Evolutionary conservation across 2,888 invertebrate species (phyloP), one percentile per base, ranked within the genome.

Genomic region (Prosopocoilus inquinatus): DNA sequence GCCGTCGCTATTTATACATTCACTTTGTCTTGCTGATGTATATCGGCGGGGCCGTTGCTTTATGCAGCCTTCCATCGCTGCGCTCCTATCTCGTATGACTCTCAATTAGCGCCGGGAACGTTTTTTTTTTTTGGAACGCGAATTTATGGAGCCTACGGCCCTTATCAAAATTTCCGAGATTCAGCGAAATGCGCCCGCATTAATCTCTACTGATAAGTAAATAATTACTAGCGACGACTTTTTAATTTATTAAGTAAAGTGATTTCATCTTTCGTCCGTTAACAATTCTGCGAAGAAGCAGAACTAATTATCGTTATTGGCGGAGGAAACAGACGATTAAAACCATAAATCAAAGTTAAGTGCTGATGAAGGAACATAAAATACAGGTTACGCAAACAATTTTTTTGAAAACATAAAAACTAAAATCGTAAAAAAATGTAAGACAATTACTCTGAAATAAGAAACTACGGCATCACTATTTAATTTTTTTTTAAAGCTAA

Each of bases 31-130:
- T 50, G 57, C 68, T 69, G 72, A 72, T 72, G 68, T 67, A 68
- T 71, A 73, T 72, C 72, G 61, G 58, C 61, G 64, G 59, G 43
- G 57, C 48, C 62, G 51, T 58, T 64, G 57, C 53, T 59, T 59
- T 46, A 52, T 36, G 41, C 44, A 45, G 43, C 32, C 51, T 15
- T 15, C 33, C 53, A n/a, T 20, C 39, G 34, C 47, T 41, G 15
- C 39, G 13, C 50, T 35, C 38, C 59, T 66, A 67, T 71, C 69
- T 70, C 70, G 63, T 64, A 64, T 64, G 67, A 67, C 69, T 69
- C 65, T 68, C 71, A 72, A 72, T 72, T 72, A 72, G 70, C 65
- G 64, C 64, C 64, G 66, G 67, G 69, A 71, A 68, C 66, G 64
- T 60, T 60, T 59, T 61, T 59, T 9, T 60, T 60, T 59, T 61